Evolutionary conservation across 2,888 invertebrate genomes (phyloP).

Genomic region (Leptinotarsa tumamoca): DNA sequence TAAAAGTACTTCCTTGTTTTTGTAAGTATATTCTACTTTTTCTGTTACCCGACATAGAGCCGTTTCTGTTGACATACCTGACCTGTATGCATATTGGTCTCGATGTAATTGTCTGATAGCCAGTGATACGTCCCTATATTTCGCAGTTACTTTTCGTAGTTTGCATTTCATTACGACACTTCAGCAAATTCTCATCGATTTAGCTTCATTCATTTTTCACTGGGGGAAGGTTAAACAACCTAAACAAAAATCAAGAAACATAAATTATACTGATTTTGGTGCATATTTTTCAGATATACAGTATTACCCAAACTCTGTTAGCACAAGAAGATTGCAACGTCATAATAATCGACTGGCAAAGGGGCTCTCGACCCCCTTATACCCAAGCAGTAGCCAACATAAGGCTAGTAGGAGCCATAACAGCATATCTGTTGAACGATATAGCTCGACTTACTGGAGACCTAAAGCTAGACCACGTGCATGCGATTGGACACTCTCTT

Average conservation of each 20-base stretch:
- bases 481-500: conserved; percentile 88
- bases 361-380: conserved; percentile 89
- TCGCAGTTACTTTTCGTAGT: too few relatives aligned
- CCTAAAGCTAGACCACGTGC: conserved; percentile 74
- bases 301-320: conserved; percentile 79
- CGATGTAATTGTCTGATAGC: too few relatives aligned
- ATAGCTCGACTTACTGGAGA: conserved; percentile 64
- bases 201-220: not conserved
- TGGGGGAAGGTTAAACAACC: not conserved
- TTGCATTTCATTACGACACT: too few relatives aligned
- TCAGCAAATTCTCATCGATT: too few relatives aligned
- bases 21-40: too few relatives aligned
- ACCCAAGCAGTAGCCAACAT: conserved; percentile 94
- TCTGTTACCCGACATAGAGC: too few relatives aligned
- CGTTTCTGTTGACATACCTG: too few relatives aligned
- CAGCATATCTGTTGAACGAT: conserved; percentile 76
- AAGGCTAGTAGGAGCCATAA: conserved; percentile 85
- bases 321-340: conserved; percentile 79
- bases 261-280: not conserved
- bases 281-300: conserved; percentile 70
- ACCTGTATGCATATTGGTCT: too few relatives aligned
- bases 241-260: not conserved
- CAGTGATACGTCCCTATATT: too few relatives aligned
- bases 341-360: conserved; percentile 86
- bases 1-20: too few relatives aligned